Conservation (phyloP, 2,888 invertebrate genomes). For the Pheosia gnoma region DNA sequence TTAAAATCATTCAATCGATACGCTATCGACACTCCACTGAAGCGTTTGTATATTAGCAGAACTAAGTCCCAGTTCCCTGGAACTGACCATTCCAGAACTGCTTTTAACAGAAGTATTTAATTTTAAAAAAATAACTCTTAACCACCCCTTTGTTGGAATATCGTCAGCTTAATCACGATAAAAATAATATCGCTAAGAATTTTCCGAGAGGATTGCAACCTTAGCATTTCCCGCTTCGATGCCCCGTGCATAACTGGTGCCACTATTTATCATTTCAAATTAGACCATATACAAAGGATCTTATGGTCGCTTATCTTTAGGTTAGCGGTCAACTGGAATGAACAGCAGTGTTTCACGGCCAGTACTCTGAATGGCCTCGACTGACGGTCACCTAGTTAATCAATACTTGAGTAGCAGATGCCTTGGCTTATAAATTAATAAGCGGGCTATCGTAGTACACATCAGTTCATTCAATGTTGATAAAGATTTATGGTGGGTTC, state of each 20-base stretch:
- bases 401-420: slow-evolving; percentile 35
- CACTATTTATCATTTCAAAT: slow-evolving; percentile 17
- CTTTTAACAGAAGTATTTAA: too few species aligned
- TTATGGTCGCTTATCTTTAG: slow-evolving; percentile 34
- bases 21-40: too few species aligned
- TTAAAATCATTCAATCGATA: too few species aligned
- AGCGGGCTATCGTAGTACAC: slow-evolving; percentile 14
- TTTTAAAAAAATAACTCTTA: too few species aligned
- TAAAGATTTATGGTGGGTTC: neutral
- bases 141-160: neutral
- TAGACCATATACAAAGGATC: slow-evolving; percentile 10
- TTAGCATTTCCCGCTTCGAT: slow-evolving; percentile 49
- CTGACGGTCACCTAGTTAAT: slow-evolving; percentile 42
- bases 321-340: slow-evolving; percentile 26
- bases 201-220: slow-evolving; percentile 56
- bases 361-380: slow-evolving; percentile 47
- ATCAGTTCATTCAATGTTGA: neutral
- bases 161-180: slow-evolving; percentile 8
- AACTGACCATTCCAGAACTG: too few species aligned
- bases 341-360: slow-evolving; percentile 53
- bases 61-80: too few species aligned
- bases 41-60: too few species aligned
- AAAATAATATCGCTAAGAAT: slow-evolving; percentile 44
- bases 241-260: slow-evolving; percentile 33
- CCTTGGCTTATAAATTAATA: slow-evolving; percentile 10